Percentiles rank a stretch among this genome's conserved stretches.
These are phyloP conservation scores for Samia ricini DNA, from an alignment of 1,140 invertebrate species.

Conservation along the genomic window DNA sequence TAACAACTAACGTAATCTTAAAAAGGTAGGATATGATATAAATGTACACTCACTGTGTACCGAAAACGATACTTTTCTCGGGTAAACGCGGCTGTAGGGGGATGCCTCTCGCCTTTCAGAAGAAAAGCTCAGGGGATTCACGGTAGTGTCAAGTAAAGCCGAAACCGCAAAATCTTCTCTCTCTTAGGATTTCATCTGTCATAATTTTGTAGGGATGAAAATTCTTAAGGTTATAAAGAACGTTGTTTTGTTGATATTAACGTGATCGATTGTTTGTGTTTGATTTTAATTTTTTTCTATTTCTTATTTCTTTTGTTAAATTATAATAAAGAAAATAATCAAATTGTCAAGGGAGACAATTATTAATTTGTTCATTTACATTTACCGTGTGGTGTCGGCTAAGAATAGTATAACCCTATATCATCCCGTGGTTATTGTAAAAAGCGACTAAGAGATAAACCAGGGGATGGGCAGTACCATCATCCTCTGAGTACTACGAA, in stretches of 20 bases:
- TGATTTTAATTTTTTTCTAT: not conserved
- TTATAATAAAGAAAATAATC: not conserved
- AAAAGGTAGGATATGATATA: not conserved
- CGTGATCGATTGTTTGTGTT: slow-evolving; percentile 3
- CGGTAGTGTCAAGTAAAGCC: slow-evolving; percentile 47
- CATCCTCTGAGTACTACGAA: too few relatives aligned
- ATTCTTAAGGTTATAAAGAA: slow-evolving; percentile 48
- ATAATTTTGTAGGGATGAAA: slow-evolving; percentile 57
- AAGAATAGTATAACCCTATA: too few relatives aligned
- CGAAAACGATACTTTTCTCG: slow-evolving; percentile 1
- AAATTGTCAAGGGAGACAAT: not conserved
- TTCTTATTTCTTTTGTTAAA: not conserved
- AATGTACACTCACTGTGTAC: not conserved
- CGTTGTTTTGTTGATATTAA: slow-evolving; percentile 16
- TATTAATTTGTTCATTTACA: too few relatives aligned
- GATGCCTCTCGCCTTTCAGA: slow-evolving; percentile 31
- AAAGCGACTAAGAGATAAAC: too few relatives aligned
- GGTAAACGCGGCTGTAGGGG: slow-evolving; percentile 12
- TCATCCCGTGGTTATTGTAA: too few relatives aligned
- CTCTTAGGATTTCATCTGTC: slow-evolving; percentile 64
- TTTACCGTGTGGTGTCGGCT: too few relatives aligned
- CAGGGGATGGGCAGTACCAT: too few relatives aligned
- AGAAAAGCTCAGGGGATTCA: slow-evolving; percentile 59
- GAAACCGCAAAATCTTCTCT: slow-evolving; percentile 51
- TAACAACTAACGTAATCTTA: too few relatives aligned